Base-by-base conservation (phyloP, 37 sponge, comb jelly and placozoan species). In the Chondrosia reniformis region DNA sequence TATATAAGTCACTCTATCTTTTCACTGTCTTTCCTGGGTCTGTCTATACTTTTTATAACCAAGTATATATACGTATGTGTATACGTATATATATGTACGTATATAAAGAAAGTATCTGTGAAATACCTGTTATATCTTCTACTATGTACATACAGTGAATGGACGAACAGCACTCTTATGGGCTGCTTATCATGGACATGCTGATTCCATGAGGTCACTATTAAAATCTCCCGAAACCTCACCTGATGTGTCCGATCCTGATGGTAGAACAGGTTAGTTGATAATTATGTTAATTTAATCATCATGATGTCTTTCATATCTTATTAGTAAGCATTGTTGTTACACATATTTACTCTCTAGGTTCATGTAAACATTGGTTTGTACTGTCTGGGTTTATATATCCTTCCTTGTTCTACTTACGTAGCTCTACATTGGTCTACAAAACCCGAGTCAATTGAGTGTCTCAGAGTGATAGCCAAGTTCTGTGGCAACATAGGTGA, bases 121-220 rank as follows among this genome's bases (percentile, higher is more conserved):
- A n/a, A n/a, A n/a, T n/a, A n/a, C n/a, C n/a, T n/a, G n/a, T n/a
- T n/a, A n/a, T n/a, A n/a, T n/a, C n/a, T n/a, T n/a, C n/a, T n/a
- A n/a, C n/a, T n/a, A n/a, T 59, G 61, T 13, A 22, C 22, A 2
- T 25, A 2, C 9, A 69, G 65, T n/a, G 33, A 79, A 79, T 66
- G 80, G 80, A 24, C 67, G 80, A 33, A 79, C 80, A n/a, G 80
- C 80, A 6, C 55, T 79, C 69, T 69, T 79, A 38, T 79, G 80
- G 80, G 66, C 80, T 3, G 80, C 80, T 4, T 79, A 79, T 37
- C 45, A 62, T 69, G 80, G 80, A 41, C 80, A 79, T 40, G 33
- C 66, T 33, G 80, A 79, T 36, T 64, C 66, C 45, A 64, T 79
- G 67, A 32, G 62, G 19, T 64, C 55, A 4, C 66, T 79, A 36